Evolutionary conservation across 2,113 vertebrate species (phyloP).

Genomic region (Cichladusa arquata): DNA sequence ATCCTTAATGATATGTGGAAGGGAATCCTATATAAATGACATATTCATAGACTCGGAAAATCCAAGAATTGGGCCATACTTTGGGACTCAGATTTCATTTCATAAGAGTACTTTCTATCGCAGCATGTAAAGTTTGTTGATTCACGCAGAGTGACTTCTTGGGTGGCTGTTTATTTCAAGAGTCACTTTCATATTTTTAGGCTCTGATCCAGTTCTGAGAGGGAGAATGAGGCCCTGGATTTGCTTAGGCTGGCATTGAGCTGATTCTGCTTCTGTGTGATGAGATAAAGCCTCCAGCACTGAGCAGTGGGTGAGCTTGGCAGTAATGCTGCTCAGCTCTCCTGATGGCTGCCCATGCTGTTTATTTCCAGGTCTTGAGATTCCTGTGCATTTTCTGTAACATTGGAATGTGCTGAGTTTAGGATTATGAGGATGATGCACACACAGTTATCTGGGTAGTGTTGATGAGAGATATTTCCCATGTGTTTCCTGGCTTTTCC

Average conservation of each 20-base stretch:
- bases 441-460: neutral
- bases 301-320: neutral
- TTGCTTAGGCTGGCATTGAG: neutral
- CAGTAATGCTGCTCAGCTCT: neutral
- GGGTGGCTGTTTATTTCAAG: neutral
- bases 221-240: neutral
- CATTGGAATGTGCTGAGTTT: neutral
- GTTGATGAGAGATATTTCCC: neutral
- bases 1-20: neutral
- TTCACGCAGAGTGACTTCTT: neutral
- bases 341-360: neutral
- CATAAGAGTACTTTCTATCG: neutral
- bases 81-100: neutral
- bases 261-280: neutral
- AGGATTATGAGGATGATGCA: neutral
- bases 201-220: neutral
- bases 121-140: neutral
- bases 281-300: neutral
- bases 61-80: neutral
- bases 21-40: neutral
- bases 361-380: neutral
- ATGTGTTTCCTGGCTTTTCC: neutral
- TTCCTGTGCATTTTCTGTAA: neutral
- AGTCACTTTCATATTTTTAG: neutral
- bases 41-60: neutral